These are phyloP conservation scores for Drosophila neocordata DNA, from an alignment of 1,140 invertebrate species.

Conservation along the genomic window DNA sequence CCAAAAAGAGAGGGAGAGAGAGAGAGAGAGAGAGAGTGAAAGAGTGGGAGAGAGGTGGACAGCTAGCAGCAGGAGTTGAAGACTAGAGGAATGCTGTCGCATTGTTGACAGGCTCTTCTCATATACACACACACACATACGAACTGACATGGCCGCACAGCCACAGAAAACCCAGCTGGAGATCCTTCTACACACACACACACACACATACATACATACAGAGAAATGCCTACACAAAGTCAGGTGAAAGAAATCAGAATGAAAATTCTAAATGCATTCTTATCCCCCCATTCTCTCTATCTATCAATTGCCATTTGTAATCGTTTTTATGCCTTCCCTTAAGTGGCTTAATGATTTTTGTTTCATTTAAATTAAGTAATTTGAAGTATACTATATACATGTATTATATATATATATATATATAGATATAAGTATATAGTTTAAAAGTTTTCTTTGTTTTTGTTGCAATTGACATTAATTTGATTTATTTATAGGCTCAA, in stretches of 20 bases:
- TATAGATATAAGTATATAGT: background rate
- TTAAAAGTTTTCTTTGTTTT: conserved; percentile 22
- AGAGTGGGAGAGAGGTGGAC: conserved; percentile 5
- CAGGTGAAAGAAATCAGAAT: conserved; percentile 33
- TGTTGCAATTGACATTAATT: conserved; percentile 73
- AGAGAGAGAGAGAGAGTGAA: conserved; percentile 13
- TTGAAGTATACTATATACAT: conserved; percentile 27
- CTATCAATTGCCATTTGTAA: background rate
- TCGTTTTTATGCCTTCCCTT: conserved; percentile 35
- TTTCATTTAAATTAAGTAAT: conserved; percentile 67
- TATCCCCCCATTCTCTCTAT: conserved; percentile 47
- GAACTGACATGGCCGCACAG: background rate
- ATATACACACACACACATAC: conserved; percentile 30
- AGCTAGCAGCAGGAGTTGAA: too few relatives aligned
- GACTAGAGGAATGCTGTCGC: conserved; percentile 44
- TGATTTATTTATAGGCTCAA: conserved; percentile 70
- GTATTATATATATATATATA: background rate
- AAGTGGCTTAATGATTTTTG: conserved; percentile 76
- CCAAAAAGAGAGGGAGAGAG: conserved; percentile 25
- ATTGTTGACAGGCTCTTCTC: conserved; percentile 66
- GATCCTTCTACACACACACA: background rate
- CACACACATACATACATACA: too few relatives aligned
- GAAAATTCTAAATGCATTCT: conserved; percentile 20
- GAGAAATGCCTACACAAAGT: background rate
- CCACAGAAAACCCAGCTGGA: conserved; percentile 32